phyloP scores from a whole-genome alignment of 2,888 invertebrate genomes.

The Sthenelais limicola region DNA sequence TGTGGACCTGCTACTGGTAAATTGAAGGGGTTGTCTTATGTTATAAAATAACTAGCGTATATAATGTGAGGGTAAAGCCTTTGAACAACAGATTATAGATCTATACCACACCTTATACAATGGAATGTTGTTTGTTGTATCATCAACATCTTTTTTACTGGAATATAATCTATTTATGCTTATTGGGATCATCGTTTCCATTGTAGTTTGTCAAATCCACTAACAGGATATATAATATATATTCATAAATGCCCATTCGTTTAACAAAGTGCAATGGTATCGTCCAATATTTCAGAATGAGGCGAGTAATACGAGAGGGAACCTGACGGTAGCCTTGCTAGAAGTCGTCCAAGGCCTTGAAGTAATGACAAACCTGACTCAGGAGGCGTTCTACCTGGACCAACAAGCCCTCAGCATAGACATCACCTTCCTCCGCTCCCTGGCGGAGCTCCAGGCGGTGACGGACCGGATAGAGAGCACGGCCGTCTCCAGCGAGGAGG shows the following conservation, averaged over 20 bases:
- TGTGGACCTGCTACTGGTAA: conserved; percentile 7
- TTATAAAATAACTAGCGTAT: background rate
- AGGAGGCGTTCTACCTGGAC: background rate
- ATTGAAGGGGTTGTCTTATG: too few relatives aligned
- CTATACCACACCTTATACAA: too few relatives aligned
- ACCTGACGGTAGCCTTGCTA: conserved; percentile 15
- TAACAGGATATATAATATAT: too few relatives aligned
- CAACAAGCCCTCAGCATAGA: background rate
- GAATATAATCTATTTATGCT: too few relatives aligned
- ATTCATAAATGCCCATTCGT: too few relatives aligned
- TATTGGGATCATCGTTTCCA: too few relatives aligned
- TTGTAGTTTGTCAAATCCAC: too few relatives aligned
- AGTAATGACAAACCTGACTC: background rate
- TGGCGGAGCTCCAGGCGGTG: conserved; percentile 7
- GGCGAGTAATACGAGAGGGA: conserved; percentile 10
- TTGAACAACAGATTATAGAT: background rate
- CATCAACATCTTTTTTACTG: too few relatives aligned
- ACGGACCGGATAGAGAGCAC: conserved; percentile 14
- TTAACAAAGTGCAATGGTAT: too few relatives aligned
- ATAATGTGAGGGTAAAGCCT: background rate
- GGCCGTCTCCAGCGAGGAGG: background rate
- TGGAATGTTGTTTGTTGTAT: too few relatives aligned
- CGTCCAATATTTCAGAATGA: conserved; percentile 7
- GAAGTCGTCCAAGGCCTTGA: background rate
- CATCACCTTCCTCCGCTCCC: conserved; percentile 8